Percentiles rank a stretch among this genome's conserved stretches.
These are phyloP conservation scores for Ectemnius lituratus DNA, from an alignment of 2,888 invertebrate genomes.

Conservation along the genomic window DNA sequence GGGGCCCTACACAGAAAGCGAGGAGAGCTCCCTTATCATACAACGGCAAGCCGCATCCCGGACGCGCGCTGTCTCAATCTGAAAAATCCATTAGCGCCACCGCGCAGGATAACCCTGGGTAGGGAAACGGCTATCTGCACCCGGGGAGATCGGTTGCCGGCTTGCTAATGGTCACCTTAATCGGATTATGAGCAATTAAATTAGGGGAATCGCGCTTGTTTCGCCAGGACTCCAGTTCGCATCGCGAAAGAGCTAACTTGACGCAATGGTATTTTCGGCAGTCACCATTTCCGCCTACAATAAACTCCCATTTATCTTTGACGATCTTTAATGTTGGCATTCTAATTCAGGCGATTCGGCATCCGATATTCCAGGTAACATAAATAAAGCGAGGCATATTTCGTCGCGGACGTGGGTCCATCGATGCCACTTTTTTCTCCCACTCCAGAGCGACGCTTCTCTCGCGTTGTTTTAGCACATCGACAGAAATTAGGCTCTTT, in stretches of 20 bases:
- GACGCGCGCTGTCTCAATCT: conserved; percentile 68
- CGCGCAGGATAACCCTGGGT: conserved; percentile 31
- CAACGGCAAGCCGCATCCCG: conserved; percentile 46
- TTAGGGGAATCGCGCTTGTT: conserved; percentile 69
- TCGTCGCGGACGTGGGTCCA: not conserved
- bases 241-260: not conserved
- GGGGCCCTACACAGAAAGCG: not conserved
- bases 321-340: conserved; percentile 14
- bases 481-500: conserved; percentile 7
- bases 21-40: conserved; percentile 28
- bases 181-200: conserved; percentile 73
- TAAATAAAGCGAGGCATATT: conserved; percentile 23
- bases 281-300: not conserved
- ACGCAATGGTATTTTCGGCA: not conserved
- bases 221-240: not conserved
- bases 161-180: conserved; percentile 71
- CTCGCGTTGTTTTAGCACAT: conserved; percentile 24
- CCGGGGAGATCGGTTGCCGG: conserved; percentile 34
- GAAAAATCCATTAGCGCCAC: conserved; percentile 73
- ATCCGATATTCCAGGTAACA: conserved; percentile 11
- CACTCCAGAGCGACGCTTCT: not conserved
- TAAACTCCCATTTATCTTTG: conserved; percentile 14
- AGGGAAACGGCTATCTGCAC: conserved; percentile 24
- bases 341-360: conserved; percentile 20
- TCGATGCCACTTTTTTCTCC: conserved; percentile 16